Percentiles rank a stretch among this genome's conserved stretches.
Conservation (phyloP, 2,888 invertebrate species). For the Mythimna ferrago region DNA sequence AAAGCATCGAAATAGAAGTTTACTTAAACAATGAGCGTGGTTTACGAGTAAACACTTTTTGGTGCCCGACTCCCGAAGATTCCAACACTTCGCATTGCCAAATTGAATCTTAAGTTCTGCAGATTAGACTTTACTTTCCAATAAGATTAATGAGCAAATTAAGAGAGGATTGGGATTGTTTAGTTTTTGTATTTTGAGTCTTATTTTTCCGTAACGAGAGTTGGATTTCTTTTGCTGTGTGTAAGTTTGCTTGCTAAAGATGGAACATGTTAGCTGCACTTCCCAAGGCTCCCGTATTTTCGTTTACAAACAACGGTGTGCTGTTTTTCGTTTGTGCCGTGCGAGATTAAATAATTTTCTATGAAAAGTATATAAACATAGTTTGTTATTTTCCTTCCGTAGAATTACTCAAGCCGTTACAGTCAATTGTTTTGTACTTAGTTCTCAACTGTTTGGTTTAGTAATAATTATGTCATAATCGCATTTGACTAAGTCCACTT, state of each 20-base stretch:
- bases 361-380: slow-evolving; percentile 78
- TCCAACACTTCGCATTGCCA: slow-evolving; percentile 61
- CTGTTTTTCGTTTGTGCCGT: slow-evolving; percentile 83
- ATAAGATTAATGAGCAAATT: slow-evolving; percentile 42
- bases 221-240: slow-evolving; percentile 64
- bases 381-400: slow-evolving; percentile 68
- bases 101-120: slow-evolving; percentile 69
- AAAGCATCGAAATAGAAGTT: slow-evolving; percentile 88
- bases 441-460: slow-evolving; percentile 20
- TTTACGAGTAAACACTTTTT: slow-evolving; percentile 87
- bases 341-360: slow-evolving; percentile 85
- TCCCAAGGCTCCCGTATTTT: slow-evolving; percentile 81
- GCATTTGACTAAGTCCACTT: no score
- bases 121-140: slow-evolving; percentile 67
- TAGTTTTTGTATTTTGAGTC: slow-evolving; percentile 67
- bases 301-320: slow-evolving; percentile 86
- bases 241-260: slow-evolving; percentile 72
- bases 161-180: slow-evolving; percentile 57
- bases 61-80: slow-evolving; percentile 77
- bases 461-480: neutral
- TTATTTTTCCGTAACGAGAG: slow-evolving; percentile 49
- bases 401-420: slow-evolving; percentile 55
- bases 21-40: slow-evolving; percentile 89
- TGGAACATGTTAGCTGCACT: slow-evolving; percentile 85
- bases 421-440: slow-evolving; percentile 38